Base-by-base conservation (phyloP, 2,888 invertebrate species). In the Phania funesta region DNA sequence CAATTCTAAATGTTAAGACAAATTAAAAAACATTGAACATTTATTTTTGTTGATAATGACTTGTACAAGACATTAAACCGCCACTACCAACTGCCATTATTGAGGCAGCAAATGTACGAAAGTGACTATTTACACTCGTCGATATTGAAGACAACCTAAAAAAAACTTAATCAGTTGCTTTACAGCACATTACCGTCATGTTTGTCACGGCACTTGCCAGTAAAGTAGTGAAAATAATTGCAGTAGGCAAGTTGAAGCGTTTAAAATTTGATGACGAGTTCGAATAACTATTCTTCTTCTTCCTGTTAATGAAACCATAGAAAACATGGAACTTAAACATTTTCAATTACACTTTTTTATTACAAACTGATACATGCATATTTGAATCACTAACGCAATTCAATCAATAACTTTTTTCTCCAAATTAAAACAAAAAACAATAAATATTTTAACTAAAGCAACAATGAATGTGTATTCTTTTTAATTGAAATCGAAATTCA, bases 111-210 rank as follows among this genome's bases (percentile, higher is more conserved):
- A 77, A 76, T 73, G 41, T 38, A 54, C 58, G 67, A 41, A 41
- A 73, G 32, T 77, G 62, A 70, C 60, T 64, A 68, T 74, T 74
- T 80, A 41, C 16, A n/a, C n/a, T n/a, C n/a, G n/a, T n/a, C 26
- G 54, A 44, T 46, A 70, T n/a, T 22, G 16, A 68, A 38, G 18
- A 16, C 11, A 46, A 67, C 18, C 16, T 9, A 24, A 9, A 44
- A 44, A 41, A 76, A 41, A 4, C 32, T 46, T 56, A 41, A 68
- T 44, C 70, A 71, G 70, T 65, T 76, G 73, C 74, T 46, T 78
- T 75, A 78, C 78, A 74, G 60, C 64, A 65, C 74, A 82, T 82
- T 75, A 82, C 70, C 70, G 82, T 82, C 82, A 75, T 82, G 82
- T 82, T 78, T 74, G 50, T 48, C 44, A 35, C 62, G 64, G 52